phyloP scores from a whole-genome alignment of 2,888 invertebrate species.

The Andrena trimmerana region DNA sequence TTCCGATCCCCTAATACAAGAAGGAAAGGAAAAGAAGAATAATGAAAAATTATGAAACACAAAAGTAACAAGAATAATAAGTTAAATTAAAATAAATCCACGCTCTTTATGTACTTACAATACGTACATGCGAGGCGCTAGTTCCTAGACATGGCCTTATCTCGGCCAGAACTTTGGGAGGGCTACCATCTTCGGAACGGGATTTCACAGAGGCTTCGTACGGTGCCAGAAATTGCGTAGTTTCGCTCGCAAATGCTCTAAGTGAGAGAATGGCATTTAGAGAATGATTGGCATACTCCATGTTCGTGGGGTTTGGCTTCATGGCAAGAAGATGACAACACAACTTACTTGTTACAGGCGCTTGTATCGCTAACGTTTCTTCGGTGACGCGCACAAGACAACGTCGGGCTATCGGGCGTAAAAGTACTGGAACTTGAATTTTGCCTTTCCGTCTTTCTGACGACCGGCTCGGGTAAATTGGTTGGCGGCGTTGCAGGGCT shows the following conservation, averaged over 20 bases:
- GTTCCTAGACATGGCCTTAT: slow-evolving; percentile 81
- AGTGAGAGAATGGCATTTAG: no score
- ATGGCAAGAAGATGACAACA: no score
- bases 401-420: slow-evolving; percentile 83
- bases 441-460: slow-evolving; percentile 83
- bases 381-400: slow-evolving; percentile 87
- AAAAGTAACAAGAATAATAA: slow-evolving; percentile 2
- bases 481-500: slow-evolving; percentile 72
- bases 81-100: slow-evolving; percentile 72
- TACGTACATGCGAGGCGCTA: slow-evolving; percentile 85
- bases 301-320: no score
- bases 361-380: slow-evolving; percentile 94
- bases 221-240: slow-evolving; percentile 91
- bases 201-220: slow-evolving; percentile 90
- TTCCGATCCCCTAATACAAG: background rate
- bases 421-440: slow-evolving; percentile 82
- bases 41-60: background rate
- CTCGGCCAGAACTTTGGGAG: slow-evolving; percentile 81
- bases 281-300: no score
- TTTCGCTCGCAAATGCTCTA: slow-evolving; percentile 91
- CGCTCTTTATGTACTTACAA: slow-evolving; percentile 82
- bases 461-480: slow-evolving; percentile 78
- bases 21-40: background rate
- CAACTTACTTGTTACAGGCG: slow-evolving; percentile 91
- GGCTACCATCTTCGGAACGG: slow-evolving; percentile 82